These are phyloP conservation scores for Delichon dasypus DNA, from an alignment of 2,797 vertebrate species.

Conservation along the genomic window DNA sequence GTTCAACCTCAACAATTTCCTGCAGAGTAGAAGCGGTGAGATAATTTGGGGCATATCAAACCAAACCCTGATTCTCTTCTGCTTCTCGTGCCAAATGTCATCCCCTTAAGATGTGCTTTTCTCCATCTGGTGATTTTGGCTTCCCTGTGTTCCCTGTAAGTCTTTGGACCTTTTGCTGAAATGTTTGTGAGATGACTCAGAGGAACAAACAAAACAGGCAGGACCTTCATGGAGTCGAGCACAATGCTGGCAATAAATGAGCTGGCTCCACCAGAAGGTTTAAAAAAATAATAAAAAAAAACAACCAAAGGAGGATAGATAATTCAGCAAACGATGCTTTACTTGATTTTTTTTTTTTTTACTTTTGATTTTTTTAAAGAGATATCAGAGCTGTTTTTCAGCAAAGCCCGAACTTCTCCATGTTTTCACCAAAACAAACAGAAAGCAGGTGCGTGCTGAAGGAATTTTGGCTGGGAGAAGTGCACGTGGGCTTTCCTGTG, in stretches of 20 bases:
- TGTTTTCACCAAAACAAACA: slow-evolving; percentile 61
- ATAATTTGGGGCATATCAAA: slow-evolving; percentile 33
- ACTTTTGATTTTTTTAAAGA: neutral
- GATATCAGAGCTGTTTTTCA: neutral
- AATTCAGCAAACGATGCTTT: neutral
- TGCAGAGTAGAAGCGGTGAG: neutral
- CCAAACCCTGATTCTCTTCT: slow-evolving; percentile 12
- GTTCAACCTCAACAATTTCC: slow-evolving; percentile 26
- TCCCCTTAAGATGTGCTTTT: slow-evolving; percentile 56
- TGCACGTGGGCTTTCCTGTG: neutral
- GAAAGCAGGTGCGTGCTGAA: slow-evolving; percentile 57
- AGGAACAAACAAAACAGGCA: slow-evolving; percentile 71
- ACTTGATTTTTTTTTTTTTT: neutral
- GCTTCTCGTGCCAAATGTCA: slow-evolving; percentile 49
- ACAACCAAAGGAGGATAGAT: slow-evolving; percentile 31
- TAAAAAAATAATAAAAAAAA: slow-evolving; percentile 56
- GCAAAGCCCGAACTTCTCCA: neutral
- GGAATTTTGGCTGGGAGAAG: slow-evolving; percentile 27
- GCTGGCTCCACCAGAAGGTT: slow-evolving; percentile 53
- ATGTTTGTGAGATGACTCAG: slow-evolving; percentile 77
- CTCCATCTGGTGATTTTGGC: slow-evolving; percentile 57
- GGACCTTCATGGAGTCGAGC: slow-evolving; percentile 45
- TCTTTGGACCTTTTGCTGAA: slow-evolving; percentile 65
- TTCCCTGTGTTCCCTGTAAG: slow-evolving; percentile 51
- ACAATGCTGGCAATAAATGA: slow-evolving; percentile 47